Evolutionary conservation across 2,797 vertebrate species (phyloP).

Genomic region (Eulemur albifrons): DNA sequence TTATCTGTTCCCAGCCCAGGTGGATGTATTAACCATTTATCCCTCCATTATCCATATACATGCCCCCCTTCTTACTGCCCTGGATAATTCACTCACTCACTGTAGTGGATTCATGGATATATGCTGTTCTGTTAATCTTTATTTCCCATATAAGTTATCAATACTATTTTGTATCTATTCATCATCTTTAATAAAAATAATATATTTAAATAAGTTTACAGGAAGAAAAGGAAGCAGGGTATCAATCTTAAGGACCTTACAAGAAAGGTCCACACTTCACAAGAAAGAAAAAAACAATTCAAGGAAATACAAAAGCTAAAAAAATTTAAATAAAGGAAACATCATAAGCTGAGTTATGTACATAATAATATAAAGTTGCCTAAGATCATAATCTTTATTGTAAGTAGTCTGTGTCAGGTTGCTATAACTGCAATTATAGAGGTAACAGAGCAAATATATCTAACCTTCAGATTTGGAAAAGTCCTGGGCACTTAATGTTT

Average conservation of each 20-base stretch:
- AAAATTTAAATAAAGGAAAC: constrained; percentile 36
- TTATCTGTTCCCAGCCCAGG: background rate
- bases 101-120: background rate
- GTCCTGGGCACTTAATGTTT: background rate
- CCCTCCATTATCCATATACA: background rate
- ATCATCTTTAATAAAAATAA: constrained; percentile 1
- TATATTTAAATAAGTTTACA: background rate
- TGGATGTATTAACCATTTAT: background rate
- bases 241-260: background rate
- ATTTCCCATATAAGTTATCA: background rate
- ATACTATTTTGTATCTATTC: constrained; percentile 7
- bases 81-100: background rate
- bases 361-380: background rate
- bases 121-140: background rate
- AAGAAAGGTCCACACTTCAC: background rate
- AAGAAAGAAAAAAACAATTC: constrained; percentile 24
- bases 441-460: background rate
- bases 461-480: background rate
- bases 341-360: background rate
- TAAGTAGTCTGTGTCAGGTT: background rate
- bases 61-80: background rate
- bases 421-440: background rate
- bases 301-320: background rate
- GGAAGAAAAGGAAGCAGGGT: background rate
- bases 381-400: background rate